These are phyloP conservation scores for Acanthurus leucopareius DNA, from an alignment of 2,797 vertebrate species.

Conservation along the genomic window DNA sequence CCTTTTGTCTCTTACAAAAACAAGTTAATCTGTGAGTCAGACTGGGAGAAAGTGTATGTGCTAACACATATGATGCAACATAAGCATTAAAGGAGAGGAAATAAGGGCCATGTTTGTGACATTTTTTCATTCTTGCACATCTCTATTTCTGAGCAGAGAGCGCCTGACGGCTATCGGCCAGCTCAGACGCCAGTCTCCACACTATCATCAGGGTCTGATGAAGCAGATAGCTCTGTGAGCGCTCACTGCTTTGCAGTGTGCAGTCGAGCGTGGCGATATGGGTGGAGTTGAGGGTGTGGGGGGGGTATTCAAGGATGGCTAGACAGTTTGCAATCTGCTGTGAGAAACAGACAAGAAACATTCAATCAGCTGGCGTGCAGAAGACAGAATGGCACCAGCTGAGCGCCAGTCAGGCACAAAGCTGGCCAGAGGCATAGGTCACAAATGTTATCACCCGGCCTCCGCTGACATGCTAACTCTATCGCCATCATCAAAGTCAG, in stretches of 20 bases:
- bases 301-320: constrained; percentile 67
- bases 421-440: constrained; percentile 78
- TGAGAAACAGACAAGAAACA: constrained; percentile 82
- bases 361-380: constrained; percentile 72
- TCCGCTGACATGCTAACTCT: constrained; percentile 75
- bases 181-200: constrained; percentile 78
- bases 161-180: constrained; percentile 59
- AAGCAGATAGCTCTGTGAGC: constrained; percentile 77
- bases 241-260: constrained; percentile 66
- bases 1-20: no score
- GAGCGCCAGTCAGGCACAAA: constrained; percentile 69
- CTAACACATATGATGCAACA: constrained; percentile 48
- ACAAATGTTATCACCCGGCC: constrained; percentile 76
- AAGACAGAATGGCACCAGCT: constrained; percentile 86
- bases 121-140: constrained; percentile 69
- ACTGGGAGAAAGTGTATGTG: constrained; percentile 8
- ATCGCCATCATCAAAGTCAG: constrained; percentile 79
- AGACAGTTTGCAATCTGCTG: constrained; percentile 77
- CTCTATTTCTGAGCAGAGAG: constrained; percentile 72
- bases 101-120: constrained; percentile 46
- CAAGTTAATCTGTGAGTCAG: constrained; percentile 4
- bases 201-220: constrained; percentile 82
- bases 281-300: constrained; percentile 66
- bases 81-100: constrained; percentile 39
- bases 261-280: constrained; percentile 75